Evolutionary conservation across 2,113 vertebrate species (phyloP).

Genomic region (Heterotis niloticus): DNA sequence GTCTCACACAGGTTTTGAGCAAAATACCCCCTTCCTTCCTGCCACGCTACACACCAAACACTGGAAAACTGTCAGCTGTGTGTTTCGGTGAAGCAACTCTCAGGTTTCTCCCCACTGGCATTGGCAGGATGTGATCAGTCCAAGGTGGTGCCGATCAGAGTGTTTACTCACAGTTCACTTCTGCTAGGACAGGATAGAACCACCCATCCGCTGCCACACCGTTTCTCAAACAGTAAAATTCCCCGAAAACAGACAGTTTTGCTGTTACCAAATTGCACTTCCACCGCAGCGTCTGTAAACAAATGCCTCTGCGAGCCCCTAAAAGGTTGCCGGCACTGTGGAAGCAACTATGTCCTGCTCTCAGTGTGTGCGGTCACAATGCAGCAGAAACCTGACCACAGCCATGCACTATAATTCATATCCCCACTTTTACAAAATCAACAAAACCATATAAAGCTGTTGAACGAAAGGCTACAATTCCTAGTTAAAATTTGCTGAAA

Average conservation of each 20-base stretch:
- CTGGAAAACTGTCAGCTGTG: background rate
- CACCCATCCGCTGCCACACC: background rate
- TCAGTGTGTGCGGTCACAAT: background rate
- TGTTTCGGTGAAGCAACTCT: background rate
- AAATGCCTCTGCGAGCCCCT: background rate
- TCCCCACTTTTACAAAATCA: slow-evolving; percentile 4
- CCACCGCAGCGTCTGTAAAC: background rate
- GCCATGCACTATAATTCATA: slow-evolving; percentile 8
- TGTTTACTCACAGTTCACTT: background rate
- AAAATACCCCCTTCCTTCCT: background rate
- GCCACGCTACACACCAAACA: background rate
- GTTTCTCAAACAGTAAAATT: background rate
- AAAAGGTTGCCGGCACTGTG: background rate
- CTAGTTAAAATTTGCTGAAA: too few relatives aligned
- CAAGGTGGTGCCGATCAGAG: background rate
- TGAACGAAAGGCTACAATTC: background rate
- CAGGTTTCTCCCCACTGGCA: background rate
- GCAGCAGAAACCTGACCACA: background rate
- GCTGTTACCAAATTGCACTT: background rate
- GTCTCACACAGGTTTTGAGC: background rate
- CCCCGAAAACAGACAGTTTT: background rate
- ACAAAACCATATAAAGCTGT: background rate
- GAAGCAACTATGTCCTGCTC: background rate
- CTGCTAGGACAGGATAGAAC: background rate
- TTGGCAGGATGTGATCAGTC: too few relatives aligned